phyloP scores from a whole-genome alignment of 2,888 invertebrate genomes.

The Shargacucullia verbasci region DNA sequence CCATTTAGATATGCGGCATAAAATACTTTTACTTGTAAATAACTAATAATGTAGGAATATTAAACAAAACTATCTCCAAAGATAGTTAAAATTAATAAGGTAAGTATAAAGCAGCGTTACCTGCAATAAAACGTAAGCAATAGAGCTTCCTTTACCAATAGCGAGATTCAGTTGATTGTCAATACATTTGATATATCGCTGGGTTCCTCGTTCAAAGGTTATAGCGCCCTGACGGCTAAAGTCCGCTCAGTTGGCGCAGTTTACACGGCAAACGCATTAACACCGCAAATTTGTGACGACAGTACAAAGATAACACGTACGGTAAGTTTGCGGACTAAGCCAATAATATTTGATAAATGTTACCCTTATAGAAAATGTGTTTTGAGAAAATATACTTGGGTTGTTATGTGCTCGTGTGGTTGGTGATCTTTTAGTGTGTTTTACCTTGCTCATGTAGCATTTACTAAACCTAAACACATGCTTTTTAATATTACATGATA shows the following conservation, averaged over 20 bases:
- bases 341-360: constrained; percentile 64
- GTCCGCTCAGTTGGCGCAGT: constrained; percentile 49
- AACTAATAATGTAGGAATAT: too few relatives aligned
- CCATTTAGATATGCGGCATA: too few relatives aligned
- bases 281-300: constrained; percentile 63
- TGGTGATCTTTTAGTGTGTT: neutral
- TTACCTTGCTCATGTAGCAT: neutral
- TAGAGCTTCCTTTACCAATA: constrained; percentile 32
- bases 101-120: neutral
- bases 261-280: constrained; percentile 71
- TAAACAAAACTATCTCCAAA: too few relatives aligned
- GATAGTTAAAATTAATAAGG: neutral
- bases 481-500: too few relatives aligned
- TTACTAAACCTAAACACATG: too few relatives aligned
- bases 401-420: constrained; percentile 1
- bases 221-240: constrained; percentile 60
- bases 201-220: constrained; percentile 58
- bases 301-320: constrained; percentile 61
- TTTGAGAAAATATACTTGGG: constrained; percentile 48
- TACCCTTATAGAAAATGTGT: constrained; percentile 43
- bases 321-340: constrained; percentile 56
- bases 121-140: constrained; percentile 2
- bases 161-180: constrained; percentile 46
- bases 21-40: too few relatives aligned
- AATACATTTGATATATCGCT: constrained; percentile 64